phyloP scores from a whole-genome alignment of 30 jellyfish, hydroid and myxozoan genomes.

The Clytia hemisphaerica region DNA sequence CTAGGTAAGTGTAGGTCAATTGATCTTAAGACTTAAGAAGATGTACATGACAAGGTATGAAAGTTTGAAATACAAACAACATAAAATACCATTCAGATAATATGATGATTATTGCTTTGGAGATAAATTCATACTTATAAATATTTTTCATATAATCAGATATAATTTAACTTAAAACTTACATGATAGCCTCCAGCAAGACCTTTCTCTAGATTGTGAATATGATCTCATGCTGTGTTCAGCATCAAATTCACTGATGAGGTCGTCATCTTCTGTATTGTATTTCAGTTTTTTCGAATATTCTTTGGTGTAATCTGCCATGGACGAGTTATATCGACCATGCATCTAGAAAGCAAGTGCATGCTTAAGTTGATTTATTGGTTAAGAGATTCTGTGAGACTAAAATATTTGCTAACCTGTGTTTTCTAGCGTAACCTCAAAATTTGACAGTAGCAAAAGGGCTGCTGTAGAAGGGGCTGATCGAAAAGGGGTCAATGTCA shows the following conservation, averaged over 20 bases:
- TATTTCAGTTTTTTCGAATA: constrained; percentile 73
- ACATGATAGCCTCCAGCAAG: constrained; percentile 45
- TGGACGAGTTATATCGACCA: constrained; percentile 66
- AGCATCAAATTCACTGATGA: constrained; percentile 35
- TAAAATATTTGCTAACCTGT: not conserved
- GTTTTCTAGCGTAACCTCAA: not conserved
- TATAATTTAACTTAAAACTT: constrained; percentile 2
- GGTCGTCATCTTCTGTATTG: constrained; percentile 66
- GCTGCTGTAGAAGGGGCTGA: no score
- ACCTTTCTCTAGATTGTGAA: constrained; percentile 31
- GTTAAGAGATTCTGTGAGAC: not conserved
- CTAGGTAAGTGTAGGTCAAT: no score
- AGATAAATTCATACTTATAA: no score
- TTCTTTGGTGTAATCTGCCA: constrained; percentile 80
- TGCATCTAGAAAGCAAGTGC: constrained; percentile 69
- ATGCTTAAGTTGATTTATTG: not conserved
- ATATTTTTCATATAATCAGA: no score
- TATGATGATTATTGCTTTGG: no score
- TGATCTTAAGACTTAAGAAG: no score
- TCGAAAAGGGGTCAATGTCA: no score
- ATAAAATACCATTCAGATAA: no score
- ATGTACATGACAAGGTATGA: no score
- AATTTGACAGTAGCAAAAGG: not conserved
- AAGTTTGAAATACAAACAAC: no score
- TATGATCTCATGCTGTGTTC: constrained; percentile 65